These are phyloP conservation scores for Xestia xanthographa DNA, from an alignment of 2,888 invertebrate species.

Conservation along the genomic window DNA sequence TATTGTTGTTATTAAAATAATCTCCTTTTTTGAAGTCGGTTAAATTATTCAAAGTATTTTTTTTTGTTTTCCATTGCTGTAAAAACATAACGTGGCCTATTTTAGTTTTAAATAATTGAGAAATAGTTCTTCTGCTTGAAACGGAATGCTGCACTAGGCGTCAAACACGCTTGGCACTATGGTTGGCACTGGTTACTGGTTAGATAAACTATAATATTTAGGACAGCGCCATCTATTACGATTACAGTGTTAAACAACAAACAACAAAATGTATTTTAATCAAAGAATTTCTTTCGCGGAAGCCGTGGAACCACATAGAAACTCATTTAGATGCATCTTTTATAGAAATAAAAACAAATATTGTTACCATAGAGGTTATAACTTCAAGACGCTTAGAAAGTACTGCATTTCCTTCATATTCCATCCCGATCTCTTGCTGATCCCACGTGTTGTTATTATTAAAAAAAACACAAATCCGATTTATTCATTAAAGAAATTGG, in stretches of 20 bases:
- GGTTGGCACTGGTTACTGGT: not conserved
- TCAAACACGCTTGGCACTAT: not conserved
- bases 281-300: not conserved
- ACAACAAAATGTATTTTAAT: not conserved
- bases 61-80: not conserved
- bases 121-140: not conserved
- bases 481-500: not conserved
- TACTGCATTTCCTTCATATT: not conserved
- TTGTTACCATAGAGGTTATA: not conserved
- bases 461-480: not conserved
- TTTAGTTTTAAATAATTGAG: not conserved
- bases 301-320: not conserved
- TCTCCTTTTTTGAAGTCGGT: not conserved
- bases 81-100: not conserved
- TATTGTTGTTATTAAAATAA: not conserved
- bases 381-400: not conserved
- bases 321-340: not conserved
- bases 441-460: not conserved
- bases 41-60: not conserved
- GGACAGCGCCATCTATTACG: constrained; percentile 13
- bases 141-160: not conserved
- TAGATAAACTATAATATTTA: not conserved
- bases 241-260: too few relatives aligned
- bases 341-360: not conserved
- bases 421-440: not conserved